These are phyloP conservation scores for Eulemur mongoz DNA, from an alignment of 2,797 vertebrate species.

Conservation along the genomic window DNA sequence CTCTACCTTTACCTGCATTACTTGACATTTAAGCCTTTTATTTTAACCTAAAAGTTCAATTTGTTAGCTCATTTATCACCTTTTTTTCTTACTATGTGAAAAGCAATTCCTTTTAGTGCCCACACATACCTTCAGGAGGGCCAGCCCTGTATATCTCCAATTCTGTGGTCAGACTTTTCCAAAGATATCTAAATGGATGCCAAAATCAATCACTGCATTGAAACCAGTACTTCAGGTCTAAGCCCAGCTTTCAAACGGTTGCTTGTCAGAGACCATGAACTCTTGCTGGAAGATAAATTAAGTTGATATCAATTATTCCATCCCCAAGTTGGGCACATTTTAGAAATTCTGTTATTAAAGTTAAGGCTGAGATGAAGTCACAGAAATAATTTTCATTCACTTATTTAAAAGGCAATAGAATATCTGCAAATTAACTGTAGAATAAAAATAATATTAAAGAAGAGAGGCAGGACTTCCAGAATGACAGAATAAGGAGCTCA, in stretches of 20 bases:
- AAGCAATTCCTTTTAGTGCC: slow-evolving; percentile 54
- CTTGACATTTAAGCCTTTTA: slow-evolving; percentile 40
- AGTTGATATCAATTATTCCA: neutral
- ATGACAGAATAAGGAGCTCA: neutral
- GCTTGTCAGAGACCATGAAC: neutral
- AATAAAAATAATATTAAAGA: neutral
- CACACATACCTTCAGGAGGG: neutral
- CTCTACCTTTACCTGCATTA: slow-evolving; percentile 27
- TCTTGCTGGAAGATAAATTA: neutral
- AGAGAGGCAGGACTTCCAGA: neutral
- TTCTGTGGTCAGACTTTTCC: neutral
- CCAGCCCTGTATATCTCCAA: neutral
- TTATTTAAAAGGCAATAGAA: neutral
- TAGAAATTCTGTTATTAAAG: slow-evolving; percentile 10
- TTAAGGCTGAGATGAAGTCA: neutral
- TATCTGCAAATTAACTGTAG: neutral
- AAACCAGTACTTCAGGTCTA: neutral
- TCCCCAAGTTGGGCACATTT: neutral
- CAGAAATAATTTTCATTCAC: neutral
- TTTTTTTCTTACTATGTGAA: slow-evolving; percentile 21
- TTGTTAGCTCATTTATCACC: slow-evolving; percentile 48
- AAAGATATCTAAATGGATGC: neutral
- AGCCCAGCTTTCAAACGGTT: neutral
- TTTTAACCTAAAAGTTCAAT: slow-evolving; percentile 41
- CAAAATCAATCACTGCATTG: slow-evolving; percentile 7